Evolutionary conservation across 2,113 vertebrate species (phyloP), one percentile per base, ranked within the genome.

Genomic region (Chionodraco myersi): DNA sequence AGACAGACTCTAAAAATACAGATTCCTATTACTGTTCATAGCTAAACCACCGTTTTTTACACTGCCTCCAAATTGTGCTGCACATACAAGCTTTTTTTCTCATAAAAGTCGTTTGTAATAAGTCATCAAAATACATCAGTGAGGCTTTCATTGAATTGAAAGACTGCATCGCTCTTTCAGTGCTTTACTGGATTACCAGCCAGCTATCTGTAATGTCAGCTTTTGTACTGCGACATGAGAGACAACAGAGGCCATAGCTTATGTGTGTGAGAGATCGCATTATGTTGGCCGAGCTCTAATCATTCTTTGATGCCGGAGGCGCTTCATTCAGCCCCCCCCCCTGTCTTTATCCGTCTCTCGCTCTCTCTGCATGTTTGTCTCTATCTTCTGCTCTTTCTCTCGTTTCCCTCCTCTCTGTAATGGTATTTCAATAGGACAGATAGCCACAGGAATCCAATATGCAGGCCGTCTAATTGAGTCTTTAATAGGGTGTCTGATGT

Each of bases 341-440:
- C 58, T 36, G 67, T 61, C 72, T 85, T 70, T 81, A 71, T 84
- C 69, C 53, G 4, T 79, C 73, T 77, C 66, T 79, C 69, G 61
- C 14, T 47, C 52, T 77, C 48, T 49, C 7, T 44, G 13, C 61
- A 10, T 77, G 82, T 85, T 85, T 88, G 81, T 73, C 86, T 82
- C 75, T 76, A 83, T 86, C 80, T 63, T 79, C 66, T 51, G 61
- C 72, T 87, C 76, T 84, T 91, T 90, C 87, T 90, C 88, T 80
- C 45, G 10, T 80, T 76, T 87, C 60, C 57, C 77, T 84, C 72
- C 79, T 70, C 79, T 75, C 74, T 69, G 76, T 89, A 85, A 89
- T 88, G 86, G 86, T 82, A 78, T 93, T 92, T 91, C 92, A 90
- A 86, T 87, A 73, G 91, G 84, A 88, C 87, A 80, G 87, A 88